Percentiles rank a stretch among this genome's conserved stretches.
Conservation (phyloP, 2,797 vertebrate genomes). For the Fistularia tabacaria region DNA sequence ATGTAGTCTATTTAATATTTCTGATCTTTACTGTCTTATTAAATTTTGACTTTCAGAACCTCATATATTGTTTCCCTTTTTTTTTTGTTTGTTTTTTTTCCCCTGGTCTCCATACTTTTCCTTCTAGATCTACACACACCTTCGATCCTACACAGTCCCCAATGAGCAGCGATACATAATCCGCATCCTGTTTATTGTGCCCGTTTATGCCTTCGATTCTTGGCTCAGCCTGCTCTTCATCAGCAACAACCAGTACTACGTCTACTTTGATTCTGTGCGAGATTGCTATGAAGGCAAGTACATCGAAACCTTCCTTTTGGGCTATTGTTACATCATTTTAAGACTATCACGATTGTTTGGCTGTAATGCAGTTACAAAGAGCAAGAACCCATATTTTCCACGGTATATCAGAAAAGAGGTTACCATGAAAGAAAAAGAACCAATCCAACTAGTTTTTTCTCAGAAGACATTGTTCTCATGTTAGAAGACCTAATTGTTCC, state of each 20-base stretch:
- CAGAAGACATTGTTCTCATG: conserved; percentile 22
- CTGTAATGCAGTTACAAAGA: background rate
- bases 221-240: conserved; percentile 98
- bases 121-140: conserved; percentile 88
- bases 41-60: background rate
- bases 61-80: background rate
- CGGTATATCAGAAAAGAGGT: background rate
- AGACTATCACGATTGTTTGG: background rate
- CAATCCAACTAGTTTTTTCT: conserved; percentile 59
- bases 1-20: too few relatives aligned
- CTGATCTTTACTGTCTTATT: too few relatives aligned
- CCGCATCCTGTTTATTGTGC: conserved; percentile 93
- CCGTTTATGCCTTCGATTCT: conserved; percentile 91
- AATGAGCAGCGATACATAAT: conserved; percentile 96
- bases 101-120: conserved; percentile 2
- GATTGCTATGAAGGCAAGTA: conserved; percentile 94
- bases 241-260: conserved; percentile 87
- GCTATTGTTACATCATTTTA: background rate
- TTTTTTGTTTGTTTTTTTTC: conserved; percentile 5
- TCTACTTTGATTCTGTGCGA: conserved; percentile 92
- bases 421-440: conserved; percentile 22
- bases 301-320: background rate
- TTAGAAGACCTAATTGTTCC: conserved; percentile 11
- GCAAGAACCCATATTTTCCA: conserved; percentile 2
- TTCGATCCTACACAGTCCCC: conserved; percentile 87